Base-by-base conservation (phyloP, 2,888 invertebrate species). In the Keiferia lycopersicella region DNA sequence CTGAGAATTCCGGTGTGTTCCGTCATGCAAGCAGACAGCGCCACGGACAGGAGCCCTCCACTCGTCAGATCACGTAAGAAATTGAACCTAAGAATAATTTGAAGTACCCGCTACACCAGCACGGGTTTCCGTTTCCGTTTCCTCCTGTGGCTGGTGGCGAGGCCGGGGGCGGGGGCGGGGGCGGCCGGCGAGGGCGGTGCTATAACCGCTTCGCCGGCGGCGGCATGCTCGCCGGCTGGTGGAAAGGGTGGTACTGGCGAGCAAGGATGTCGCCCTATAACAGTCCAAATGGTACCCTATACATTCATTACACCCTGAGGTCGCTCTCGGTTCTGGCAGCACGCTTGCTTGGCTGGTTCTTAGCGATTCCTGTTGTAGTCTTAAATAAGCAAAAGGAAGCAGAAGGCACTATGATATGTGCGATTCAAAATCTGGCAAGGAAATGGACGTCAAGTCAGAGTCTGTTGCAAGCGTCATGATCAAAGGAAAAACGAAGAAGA, bases 201-300 rank as follows among this genome's bases (percentile, higher is more conserved):
- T 91, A 91, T 89, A 92, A 91, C 81, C 88, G 87, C 77, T 88
- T 87, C 64, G 80, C 78, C 70, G 85, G 85, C 68, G 88, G 87
- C 58, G 85, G 84, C 82, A 82, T 76, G 67, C 77, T 71, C 71
- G 87, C 82, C 64, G 90, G 90, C 80, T 90, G 91, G 79, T 89
- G 90, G 77, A 82, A 87, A 76, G 91, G 90, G 73, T 91, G 90
- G 81, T 86, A 88, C 79, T 88, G 89, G 78, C 88, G 87, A 79
- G 86, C 86, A 80, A 89, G 77, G 76, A 88, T 84, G 79, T 90
- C 91, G 84, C 87, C 90, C 91, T 91, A 85, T 73, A 88, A 87
- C 73, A 76, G 71, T 83, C 86, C 86, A 86, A 83, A 84, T 79
- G 76, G 80, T 87, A 85, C 81, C 84, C 88, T 88, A 86, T 86